Percentiles rank a stretch among this genome's conserved stretches.
These are phyloP conservation scores for Leptinotarsa defecta DNA, from an alignment of 1,140 invertebrate genomes.

Conservation along the genomic window DNA sequence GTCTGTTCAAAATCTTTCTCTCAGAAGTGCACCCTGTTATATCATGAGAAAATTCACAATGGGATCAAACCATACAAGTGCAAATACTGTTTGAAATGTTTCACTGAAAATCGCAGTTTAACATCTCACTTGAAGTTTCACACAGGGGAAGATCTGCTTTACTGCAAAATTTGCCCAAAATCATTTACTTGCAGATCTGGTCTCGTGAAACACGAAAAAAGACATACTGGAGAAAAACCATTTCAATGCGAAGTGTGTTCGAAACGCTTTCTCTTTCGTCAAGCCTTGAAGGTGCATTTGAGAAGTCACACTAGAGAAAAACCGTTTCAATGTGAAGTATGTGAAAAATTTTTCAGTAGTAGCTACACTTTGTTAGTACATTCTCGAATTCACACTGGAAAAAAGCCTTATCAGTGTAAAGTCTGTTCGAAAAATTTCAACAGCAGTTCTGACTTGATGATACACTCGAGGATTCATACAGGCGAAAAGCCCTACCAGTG, in stretches of 20 bases:
- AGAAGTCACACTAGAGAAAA: slow-evolving; percentile 41
- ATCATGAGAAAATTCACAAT: slow-evolving; percentile 62
- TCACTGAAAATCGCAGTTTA: not conserved
- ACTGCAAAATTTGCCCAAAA: slow-evolving; percentile 5
- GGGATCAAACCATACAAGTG: slow-evolving; percentile 52
- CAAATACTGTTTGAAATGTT: not conserved
- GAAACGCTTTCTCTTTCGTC: slow-evolving; percentile 49
- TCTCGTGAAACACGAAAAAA: slow-evolving; percentile 44
- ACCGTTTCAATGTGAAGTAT: slow-evolving; percentile 42
- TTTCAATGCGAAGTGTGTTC: slow-evolving; percentile 47
- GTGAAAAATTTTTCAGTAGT: slow-evolving; percentile 43
- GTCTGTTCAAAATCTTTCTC: not conserved
- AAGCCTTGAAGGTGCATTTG: slow-evolving; percentile 47
- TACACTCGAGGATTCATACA: not conserved
- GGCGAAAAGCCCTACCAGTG: not conserved
- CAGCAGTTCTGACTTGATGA: not conserved
- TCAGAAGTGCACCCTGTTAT: not conserved
- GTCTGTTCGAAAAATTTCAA: not conserved
- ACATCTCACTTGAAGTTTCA: not conserved
- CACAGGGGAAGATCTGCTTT: slow-evolving; percentile 35
- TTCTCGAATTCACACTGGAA: not conserved
- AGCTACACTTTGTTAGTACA: not conserved
- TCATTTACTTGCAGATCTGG: not conserved
- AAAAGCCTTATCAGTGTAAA: not conserved
- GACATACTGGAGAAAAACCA: slow-evolving; percentile 51